Percentiles rank a stretch among this genome's conserved stretches.
Evolutionary conservation across 2,113 vertebrate species (phyloP).

Genomic region (Zosterops hypoxanthus): DNA sequence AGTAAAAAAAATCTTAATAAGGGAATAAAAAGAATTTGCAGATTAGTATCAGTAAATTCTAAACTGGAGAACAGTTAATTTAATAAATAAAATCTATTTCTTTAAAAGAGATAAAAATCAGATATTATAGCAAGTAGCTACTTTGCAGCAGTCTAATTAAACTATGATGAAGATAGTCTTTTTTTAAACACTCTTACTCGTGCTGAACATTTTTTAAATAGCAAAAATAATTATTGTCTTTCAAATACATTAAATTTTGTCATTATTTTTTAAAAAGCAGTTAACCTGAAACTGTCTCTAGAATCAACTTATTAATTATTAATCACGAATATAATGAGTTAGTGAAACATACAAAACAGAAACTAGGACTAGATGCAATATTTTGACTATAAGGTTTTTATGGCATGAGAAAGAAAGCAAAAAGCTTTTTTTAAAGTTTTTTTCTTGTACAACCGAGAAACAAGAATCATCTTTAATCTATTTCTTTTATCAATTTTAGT

Average conservation of each 20-base stretch:
- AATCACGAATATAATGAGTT: not conserved
- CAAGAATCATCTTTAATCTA: not conserved
- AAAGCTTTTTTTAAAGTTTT: not conserved
- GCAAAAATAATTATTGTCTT: slow-evolving; percentile 24
- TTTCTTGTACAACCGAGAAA: not conserved
- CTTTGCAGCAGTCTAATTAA: slow-evolving; percentile 29
- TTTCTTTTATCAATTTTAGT: not conserved
- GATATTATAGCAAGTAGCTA: not conserved
- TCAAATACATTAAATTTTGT: not conserved
- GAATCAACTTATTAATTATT: slow-evolving; percentile 15
- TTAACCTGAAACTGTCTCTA: not conserved
- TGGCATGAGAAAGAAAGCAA: not conserved
- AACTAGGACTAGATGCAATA: not conserved
- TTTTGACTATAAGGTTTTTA: not conserved
- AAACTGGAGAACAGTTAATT: not conserved
- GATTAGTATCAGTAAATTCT: not conserved
- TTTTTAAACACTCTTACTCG: not conserved
- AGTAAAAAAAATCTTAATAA: not conserved
- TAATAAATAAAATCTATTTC: not conserved
- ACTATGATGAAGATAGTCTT: not conserved
- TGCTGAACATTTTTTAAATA: not conserved
- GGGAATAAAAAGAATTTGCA: not conserved
- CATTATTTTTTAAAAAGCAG: slow-evolving; percentile 16
- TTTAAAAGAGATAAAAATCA: not conserved
- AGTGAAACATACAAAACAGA: not conserved